Evolutionary conservation across 2,888 invertebrate genomes (phyloP).

Genomic region (Hydraecia micacea): DNA sequence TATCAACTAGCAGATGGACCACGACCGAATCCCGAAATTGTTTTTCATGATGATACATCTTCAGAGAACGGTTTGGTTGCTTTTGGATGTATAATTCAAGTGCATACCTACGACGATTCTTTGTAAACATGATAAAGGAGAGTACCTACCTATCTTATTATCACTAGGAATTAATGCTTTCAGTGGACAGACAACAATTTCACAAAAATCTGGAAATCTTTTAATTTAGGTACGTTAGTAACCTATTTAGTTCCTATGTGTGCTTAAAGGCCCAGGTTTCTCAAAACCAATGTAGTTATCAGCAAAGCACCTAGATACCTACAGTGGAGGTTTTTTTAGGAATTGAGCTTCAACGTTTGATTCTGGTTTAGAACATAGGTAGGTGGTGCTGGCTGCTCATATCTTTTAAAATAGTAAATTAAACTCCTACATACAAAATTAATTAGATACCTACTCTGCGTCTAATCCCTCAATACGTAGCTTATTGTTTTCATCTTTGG

Average conservation of each 20-base stretch:
- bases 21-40: no score
- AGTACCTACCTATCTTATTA: not conserved
- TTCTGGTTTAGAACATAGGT: not conserved
- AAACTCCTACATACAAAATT: not conserved
- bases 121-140: not conserved
- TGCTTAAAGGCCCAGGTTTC: not conserved
- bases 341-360: not conserved
- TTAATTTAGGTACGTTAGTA: not conserved
- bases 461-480: not conserved
- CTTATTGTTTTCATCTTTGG: constrained; percentile 1
- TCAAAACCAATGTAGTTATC: not conserved
- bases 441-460: not conserved
- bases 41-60: not conserved
- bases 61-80: no score
- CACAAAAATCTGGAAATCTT: not conserved
- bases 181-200: not conserved
- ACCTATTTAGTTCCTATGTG: not conserved
- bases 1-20: no score
- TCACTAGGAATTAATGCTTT: not conserved
- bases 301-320: not conserved
- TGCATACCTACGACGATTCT: not conserved
- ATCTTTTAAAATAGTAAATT: not conserved
- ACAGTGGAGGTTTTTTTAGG: not conserved
- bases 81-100: not conserved
- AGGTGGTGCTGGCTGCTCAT: not conserved